Evolutionary conservation across 2,797 vertebrate species (phyloP).

Genomic region (Enteromius afrohamiltoni): DNA sequence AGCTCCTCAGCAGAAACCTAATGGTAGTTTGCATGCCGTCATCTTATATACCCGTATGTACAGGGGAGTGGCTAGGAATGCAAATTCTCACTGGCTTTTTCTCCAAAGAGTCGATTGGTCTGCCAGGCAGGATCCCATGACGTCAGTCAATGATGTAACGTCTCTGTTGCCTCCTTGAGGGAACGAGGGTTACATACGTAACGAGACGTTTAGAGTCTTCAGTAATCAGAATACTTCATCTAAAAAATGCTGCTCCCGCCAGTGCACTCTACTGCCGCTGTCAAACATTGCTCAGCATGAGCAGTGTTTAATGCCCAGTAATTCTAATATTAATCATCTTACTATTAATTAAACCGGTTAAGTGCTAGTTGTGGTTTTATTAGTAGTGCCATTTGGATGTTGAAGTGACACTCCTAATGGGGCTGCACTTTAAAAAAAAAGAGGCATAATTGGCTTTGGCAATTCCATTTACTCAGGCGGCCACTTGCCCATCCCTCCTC

Average conservation of each 20-base stretch:
- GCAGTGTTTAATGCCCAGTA: constrained; percentile 74
- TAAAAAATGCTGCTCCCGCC: constrained; percentile 18
- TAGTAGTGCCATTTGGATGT: constrained; percentile 82
- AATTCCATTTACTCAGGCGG: constrained; percentile 88
- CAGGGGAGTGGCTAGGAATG: too few relatives aligned
- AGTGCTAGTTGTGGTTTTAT: constrained; percentile 81
- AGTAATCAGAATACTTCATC: constrained; percentile 37
- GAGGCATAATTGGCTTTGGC: constrained; percentile 90
- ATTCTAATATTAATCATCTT: constrained; percentile 88
- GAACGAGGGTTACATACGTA: too few relatives aligned
- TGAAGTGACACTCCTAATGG: constrained; percentile 88
- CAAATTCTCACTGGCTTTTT: too few relatives aligned
- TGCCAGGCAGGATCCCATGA: too few relatives aligned
- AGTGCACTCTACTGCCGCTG: constrained; percentile 24
- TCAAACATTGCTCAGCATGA: constrained; percentile 49
- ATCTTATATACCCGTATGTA: too few relatives aligned
- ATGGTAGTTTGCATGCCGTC: too few relatives aligned
- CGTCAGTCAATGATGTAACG: too few relatives aligned
- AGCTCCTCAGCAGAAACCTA: too few relatives aligned
- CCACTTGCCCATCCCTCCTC: constrained; percentile 76
- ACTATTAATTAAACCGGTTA: constrained; percentile 88
- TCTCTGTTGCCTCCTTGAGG: too few relatives aligned
- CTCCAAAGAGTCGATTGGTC: too few relatives aligned
- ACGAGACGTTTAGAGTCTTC: neutral
- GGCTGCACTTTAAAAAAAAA: constrained; percentile 78